Evolutionary conservation across 2,797 vertebrate species (phyloP).

Genomic region (Ceyx erithaca): DNA sequence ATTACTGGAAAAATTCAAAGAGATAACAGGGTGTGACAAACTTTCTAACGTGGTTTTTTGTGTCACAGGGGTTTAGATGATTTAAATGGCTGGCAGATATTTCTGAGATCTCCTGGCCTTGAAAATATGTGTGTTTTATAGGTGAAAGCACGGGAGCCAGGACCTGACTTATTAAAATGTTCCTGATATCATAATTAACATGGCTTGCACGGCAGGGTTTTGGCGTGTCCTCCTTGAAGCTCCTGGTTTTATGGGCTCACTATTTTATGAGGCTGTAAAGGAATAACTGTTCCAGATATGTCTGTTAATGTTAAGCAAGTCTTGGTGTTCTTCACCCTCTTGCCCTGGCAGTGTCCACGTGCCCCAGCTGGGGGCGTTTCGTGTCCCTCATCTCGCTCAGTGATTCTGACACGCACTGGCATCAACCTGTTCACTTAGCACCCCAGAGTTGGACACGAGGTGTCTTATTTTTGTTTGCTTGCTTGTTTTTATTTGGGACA

Average conservation of each 20-base stretch:
- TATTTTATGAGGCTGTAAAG: conserved; percentile 37
- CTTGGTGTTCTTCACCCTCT: not conserved
- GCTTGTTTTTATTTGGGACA: not conserved
- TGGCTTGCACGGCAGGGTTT: conserved; percentile 10
- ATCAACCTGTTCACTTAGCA: not conserved
- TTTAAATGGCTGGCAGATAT: not conserved
- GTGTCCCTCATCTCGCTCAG: not conserved
- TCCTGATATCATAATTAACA: conserved; percentile 2
- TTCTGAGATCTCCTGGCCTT: not conserved
- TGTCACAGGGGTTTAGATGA: not conserved
- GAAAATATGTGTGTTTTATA: not conserved
- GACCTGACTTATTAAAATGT: conserved; percentile 28
- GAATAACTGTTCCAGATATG: not conserved
- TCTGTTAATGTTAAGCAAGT: not conserved
- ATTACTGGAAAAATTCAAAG: not conserved
- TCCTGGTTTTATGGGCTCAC: not conserved
- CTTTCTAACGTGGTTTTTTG: not conserved
- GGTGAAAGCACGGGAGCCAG: not conserved
- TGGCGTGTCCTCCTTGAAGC: not conserved
- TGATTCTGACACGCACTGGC: not conserved
- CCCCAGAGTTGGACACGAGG: not conserved
- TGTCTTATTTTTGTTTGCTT: not conserved
- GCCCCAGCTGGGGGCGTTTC: not conserved
- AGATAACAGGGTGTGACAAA: not conserved
- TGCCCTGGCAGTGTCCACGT: not conserved